Conservation (phyloP, 2,888 invertebrate genomes). For the Synanthedon tipuliformis region DNA sequence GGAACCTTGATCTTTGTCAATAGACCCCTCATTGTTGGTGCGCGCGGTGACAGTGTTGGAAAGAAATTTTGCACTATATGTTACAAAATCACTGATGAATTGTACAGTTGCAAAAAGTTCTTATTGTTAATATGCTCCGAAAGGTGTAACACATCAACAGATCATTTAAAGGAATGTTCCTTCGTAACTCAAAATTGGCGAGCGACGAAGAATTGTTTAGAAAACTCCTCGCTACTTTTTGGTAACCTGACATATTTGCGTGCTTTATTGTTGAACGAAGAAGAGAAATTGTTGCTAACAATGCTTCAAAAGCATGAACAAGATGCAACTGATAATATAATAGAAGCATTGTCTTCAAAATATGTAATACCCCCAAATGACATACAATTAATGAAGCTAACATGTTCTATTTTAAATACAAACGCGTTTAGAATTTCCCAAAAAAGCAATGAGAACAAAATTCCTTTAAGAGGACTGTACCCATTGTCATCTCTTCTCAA, state of each 20-base stretch:
- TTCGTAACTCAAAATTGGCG: conserved; percentile 67
- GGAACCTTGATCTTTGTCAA: conserved; percentile 78
- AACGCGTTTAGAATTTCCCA: conserved; percentile 74
- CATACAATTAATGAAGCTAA: conserved; percentile 57
- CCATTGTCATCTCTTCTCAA: conserved; percentile 75
- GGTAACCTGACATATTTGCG: conserved; percentile 35
- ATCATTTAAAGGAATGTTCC: conserved; percentile 73
- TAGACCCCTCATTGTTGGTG: conserved; percentile 74
- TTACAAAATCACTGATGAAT: conserved; percentile 50
- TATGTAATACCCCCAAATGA: conserved; percentile 60
- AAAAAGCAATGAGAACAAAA: conserved; percentile 24
- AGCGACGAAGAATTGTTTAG: conserved; percentile 17
- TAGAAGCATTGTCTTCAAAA: conserved; percentile 51
- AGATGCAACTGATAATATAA: conserved; percentile 49
- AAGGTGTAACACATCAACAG: conserved; percentile 64
- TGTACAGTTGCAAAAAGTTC: conserved; percentile 71
- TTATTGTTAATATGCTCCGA: conserved; percentile 74
- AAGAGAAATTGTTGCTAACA: conserved; percentile 51
- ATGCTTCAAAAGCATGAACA: conserved; percentile 48
- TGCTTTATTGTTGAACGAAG: conserved; percentile 32
- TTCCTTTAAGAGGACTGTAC: conserved; percentile 72
- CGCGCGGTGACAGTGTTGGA: conserved; percentile 65
- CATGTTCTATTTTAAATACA: conserved; percentile 70
- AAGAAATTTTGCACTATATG: conserved; percentile 74
- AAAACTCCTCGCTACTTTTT: conserved; percentile 18